Conservation (phyloP, 2,797 vertebrate genomes). For the Sebastes ruberrimus region DNA sequence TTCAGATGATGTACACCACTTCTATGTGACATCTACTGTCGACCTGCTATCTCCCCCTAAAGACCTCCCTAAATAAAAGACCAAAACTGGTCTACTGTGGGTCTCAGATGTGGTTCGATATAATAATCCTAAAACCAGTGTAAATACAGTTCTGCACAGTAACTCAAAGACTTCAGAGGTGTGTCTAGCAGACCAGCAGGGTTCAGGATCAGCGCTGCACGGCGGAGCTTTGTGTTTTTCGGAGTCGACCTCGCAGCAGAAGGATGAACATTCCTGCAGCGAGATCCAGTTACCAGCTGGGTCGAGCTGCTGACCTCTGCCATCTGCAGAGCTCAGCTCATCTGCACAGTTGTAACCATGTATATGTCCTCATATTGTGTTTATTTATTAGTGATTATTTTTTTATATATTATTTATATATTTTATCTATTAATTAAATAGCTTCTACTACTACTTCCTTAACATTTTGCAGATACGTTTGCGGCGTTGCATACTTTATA, state of each 20-base stretch:
- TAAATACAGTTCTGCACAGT: not conserved
- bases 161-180: not conserved
- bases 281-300: constrained; percentile 7
- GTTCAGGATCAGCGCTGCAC: not conserved
- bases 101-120: not conserved
- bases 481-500: not conserved
- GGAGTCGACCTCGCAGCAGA: not conserved
- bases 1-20: too few species aligned
- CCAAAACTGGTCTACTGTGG: too few species aligned
- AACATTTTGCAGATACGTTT: not conserved
- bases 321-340: constrained; percentile 20
- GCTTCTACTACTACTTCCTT: not conserved
- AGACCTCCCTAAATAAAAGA: too few species aligned
- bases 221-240: not conserved
- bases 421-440: not conserved
- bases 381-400: not conserved
- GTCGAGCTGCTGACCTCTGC: constrained; percentile 7
- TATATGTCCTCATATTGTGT: not conserved
- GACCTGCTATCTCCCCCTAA: too few species aligned
- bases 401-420: not conserved
- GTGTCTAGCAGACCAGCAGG: not conserved
- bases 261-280: not conserved
- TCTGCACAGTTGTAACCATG: not conserved
- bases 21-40: too few species aligned
- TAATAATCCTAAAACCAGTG: not conserved